These are phyloP conservation scores for Seira sanloemensis DNA, from an alignment of 2,888 invertebrate species.

Conservation along the genomic window DNA sequence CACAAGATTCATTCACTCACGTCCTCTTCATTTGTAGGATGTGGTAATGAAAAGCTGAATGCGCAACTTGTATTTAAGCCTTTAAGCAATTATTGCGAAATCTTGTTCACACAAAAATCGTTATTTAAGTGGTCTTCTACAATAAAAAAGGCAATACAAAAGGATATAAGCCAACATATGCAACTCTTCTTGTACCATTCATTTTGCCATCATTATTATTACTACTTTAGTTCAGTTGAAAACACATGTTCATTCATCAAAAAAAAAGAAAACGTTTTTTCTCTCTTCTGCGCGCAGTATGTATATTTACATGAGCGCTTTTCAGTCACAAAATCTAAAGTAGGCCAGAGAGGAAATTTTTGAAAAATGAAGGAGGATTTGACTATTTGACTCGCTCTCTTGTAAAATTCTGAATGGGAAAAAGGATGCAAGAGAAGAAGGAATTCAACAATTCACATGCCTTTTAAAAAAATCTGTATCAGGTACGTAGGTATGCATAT, in stretches of 20 bases:
- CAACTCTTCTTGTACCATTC: background rate
- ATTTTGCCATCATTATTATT: background rate
- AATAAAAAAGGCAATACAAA: background rate
- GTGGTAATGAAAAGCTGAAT: background rate
- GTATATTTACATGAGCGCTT: background rate
- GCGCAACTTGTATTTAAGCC: constrained; percentile 19
- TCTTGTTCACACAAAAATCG: constrained; percentile 25
- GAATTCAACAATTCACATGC: too few species aligned
- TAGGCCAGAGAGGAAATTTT: background rate
- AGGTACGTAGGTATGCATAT: background rate
- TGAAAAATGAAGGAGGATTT: background rate
- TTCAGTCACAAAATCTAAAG: background rate
- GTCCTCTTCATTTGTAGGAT: background rate
- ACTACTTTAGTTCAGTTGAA: background rate
- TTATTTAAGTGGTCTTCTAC: background rate
- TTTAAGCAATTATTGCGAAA: constrained; percentile 48
- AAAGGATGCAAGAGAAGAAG: background rate
- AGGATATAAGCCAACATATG: background rate
- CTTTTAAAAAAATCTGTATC: background rate
- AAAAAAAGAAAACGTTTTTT: background rate
- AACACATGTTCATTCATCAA: background rate
- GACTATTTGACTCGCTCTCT: background rate
- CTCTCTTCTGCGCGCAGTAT: background rate
- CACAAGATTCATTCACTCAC: background rate
- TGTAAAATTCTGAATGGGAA: background rate